Percentiles rank a stretch among this genome's conserved stretches.
Evolutionary conservation across 2,888 invertebrate species (phyloP).

Genomic region (Galerucella nymphaeae): DNA sequence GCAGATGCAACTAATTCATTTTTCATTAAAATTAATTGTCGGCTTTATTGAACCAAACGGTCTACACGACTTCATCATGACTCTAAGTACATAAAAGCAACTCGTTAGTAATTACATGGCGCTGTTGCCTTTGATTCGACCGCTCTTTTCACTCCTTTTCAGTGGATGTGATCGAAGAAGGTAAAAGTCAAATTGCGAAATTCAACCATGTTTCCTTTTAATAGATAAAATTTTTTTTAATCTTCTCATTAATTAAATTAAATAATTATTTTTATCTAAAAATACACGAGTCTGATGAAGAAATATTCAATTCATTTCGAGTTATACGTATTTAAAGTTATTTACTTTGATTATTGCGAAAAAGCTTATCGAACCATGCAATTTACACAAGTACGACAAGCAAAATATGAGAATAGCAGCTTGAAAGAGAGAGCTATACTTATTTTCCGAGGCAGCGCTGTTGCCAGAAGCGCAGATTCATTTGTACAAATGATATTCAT

Average conservation of each 20-base stretch:
- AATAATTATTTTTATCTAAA: no score
- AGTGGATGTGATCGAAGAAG: slow-evolving; percentile 20
- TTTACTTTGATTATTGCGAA: no score
- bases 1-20: slow-evolving; percentile 55
- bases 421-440: no score
- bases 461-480: no score
- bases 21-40: slow-evolving; percentile 61
- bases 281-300: not conserved
- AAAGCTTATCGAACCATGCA: no score
- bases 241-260: slow-evolving; percentile 1
- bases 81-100: slow-evolving; percentile 17
- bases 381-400: no score
- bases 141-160: slow-evolving; percentile 33
- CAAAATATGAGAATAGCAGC: no score
- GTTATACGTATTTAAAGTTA: no score
- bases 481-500: no score
- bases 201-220: slow-evolving; percentile 16
- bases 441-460: no score
- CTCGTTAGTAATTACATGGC: slow-evolving; percentile 62
- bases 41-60: slow-evolving; percentile 56
- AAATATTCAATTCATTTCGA: no score
- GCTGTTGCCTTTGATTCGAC: slow-evolving; percentile 53
- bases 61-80: slow-evolving; percentile 59
- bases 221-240: slow-evolving; percentile 12
- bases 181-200: slow-evolving; percentile 27